These are phyloP conservation scores for Nicator chloris DNA, from an alignment of 2,113 vertebrate species.

Conservation along the genomic window DNA sequence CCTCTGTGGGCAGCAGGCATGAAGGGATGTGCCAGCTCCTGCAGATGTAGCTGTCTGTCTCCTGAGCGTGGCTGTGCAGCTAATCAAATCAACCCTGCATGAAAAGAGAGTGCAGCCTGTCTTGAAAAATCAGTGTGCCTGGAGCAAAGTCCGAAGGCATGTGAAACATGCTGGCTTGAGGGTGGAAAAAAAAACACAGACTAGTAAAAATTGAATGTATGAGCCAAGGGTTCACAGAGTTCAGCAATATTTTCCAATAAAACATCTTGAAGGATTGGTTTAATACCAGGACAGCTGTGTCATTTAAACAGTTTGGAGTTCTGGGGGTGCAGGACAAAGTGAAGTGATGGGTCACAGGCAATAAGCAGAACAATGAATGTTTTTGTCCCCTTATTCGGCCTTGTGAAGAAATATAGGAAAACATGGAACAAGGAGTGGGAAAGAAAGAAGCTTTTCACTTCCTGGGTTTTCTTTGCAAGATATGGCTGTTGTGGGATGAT, in stretches of 20 bases:
- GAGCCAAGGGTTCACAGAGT: not conserved
- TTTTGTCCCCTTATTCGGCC: not conserved
- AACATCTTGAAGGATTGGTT: not conserved
- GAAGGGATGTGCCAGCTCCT: not conserved
- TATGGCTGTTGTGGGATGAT: not conserved
- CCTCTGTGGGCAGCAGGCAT: not conserved
- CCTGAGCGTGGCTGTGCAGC: not conserved
- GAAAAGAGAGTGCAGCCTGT: not conserved
- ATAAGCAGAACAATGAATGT: not conserved
- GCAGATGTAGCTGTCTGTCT: conserved; percentile 8
- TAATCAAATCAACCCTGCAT: not conserved
- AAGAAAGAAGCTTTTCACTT: not conserved
- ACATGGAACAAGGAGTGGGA: not conserved
- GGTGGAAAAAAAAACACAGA: not conserved
- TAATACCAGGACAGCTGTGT: not conserved
- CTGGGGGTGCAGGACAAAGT: not conserved
- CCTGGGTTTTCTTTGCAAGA: not conserved
- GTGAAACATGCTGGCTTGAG: not conserved
- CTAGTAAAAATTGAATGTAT: not conserved
- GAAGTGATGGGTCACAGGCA: not conserved
- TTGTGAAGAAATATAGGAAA: not conserved
- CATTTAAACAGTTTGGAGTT: not conserved
- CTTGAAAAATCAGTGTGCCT: not conserved
- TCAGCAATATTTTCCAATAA: not conserved
- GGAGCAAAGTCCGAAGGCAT: not conserved